Evolutionary conservation across 2,797 vertebrate genomes (phyloP).

Genomic region (Sphenopsis melanotis): DNA sequence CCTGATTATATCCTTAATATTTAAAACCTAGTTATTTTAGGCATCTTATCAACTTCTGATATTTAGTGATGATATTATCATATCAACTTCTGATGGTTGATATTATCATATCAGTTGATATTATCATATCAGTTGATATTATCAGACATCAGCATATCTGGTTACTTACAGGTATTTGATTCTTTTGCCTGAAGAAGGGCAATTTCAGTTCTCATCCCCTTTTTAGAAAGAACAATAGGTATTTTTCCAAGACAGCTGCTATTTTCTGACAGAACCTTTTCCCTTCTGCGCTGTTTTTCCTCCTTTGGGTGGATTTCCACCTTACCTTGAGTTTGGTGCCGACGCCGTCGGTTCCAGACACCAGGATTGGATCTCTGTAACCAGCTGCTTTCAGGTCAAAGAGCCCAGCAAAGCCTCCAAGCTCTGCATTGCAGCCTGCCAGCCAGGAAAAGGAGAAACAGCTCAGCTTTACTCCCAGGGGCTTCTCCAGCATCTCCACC

Average conservation of each 20-base stretch:
- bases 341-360: slow-evolving; percentile 94
- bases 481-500: not conserved
- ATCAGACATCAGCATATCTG: not conserved
- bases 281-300: not conserved
- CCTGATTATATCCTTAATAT: not conserved
- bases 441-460: not conserved
- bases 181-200: not conserved
- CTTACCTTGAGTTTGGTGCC: slow-evolving; percentile 96
- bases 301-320: not conserved
- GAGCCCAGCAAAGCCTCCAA: slow-evolving; percentile 94
- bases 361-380: slow-evolving; percentile 90
- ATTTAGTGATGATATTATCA: not conserved
- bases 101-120: not conserved
- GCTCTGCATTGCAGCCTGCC: slow-evolving; percentile 88
- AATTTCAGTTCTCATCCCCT: not conserved
- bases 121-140: not conserved
- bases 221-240: not conserved
- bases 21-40: not conserved
- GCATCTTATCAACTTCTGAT: not conserved
- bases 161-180: not conserved
- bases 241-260: not conserved
- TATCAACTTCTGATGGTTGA: not conserved
- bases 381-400: slow-evolving; percentile 94
- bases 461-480: not conserved
- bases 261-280: not conserved